Base-by-base conservation (phyloP, 2,113 vertebrate genomes). In the Macheiramphus alcinus region DNA sequence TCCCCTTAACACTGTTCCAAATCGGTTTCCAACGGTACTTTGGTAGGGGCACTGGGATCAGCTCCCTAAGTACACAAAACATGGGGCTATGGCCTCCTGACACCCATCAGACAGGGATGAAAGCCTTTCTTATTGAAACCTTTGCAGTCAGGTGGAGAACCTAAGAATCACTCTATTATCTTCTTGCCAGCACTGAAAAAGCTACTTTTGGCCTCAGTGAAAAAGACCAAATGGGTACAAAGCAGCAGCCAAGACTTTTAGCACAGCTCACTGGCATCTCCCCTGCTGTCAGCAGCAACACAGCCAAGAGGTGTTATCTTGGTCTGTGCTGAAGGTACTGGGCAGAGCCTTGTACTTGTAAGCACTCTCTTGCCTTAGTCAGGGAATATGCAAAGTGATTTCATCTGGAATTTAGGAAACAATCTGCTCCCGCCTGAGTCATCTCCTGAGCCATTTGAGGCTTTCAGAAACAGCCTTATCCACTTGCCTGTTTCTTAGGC, bases 401-500 rank as follows among this genome's bases (percentile, higher is more conserved):
- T 96, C 70, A 97, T 91, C 89, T 95, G 93, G 85, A 95, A 93
- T 90, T 95, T 79, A 81, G 73, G 93, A 94, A 95, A 90, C 90
- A 91, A 94, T 95, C 95, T 95, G 87, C 76, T 95, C 89, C 71
- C 36, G 43, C 7, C 13, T 90, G 95, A 95, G 76, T 97, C 96
- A 97, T 76, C 97, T 95, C 91, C 97, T 90, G 91, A 92, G 81
- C 81, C 80, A 70, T 91, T 91, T 84, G 74, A 70, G 94, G 74
- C 79, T 81, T 80, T 86, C 82, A 93, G 75, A 93, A 83, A 83
- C 47, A 31, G 70, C 72, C 58, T 92, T 82, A 47, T 22, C 68
- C 74, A 38, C 91, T 82, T 62, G 73, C 71, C 70, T 80, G 50
- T 31, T 63, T 65, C 80, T 79, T 14, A 36, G 42, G 42, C 3